Base-by-base conservation (phyloP, 2,797 vertebrate genomes). In the Kryptolebias ocellatus region DNA sequence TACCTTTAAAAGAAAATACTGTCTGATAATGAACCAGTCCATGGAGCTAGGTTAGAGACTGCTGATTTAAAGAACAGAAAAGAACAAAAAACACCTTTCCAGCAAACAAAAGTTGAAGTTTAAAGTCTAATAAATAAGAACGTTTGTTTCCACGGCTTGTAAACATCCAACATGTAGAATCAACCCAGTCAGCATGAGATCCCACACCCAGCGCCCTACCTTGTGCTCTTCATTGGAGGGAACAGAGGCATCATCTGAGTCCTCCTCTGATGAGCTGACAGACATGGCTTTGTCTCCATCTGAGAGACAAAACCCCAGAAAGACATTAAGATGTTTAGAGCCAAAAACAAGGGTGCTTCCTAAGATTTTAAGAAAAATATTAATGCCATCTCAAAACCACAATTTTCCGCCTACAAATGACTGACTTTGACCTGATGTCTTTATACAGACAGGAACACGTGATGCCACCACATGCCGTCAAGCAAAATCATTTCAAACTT, bases 221-320 rank as follows among this genome's bases (percentile, higher is more conserved):
- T 98, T 98, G 90, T 95, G 95, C 82, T 96, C 96, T 57, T 98
- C 96, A 1, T 94, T 96, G 78, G 95, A 91, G 45, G 94, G 93
- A 80, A 94, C 77, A 8, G 95, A 94, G 76, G 92, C 92, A 75
- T 95, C 92, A 77, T 96, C 95, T 0, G 95, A 94, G 54, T 96
- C 96, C 17, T 95, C 94, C 44, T 95, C 95, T 29, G 94, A 95
- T 71, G 93, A 94, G 76, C 92, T 94, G 51, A 94, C 90, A 54
- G 91, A 92, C 0, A 90, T 86, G 53, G 91, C 94, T 83, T 95
- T 95, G 79, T 94, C 94, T 68, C 86, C 92, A 45, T 89, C 94
- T 87, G 81, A 67, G 74, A 80, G 51, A 74, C 14, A 2, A 10
- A 49, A 49, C 3, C 9, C 6, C n/a, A 9, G 11, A 42, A 12